Evolutionary conservation across 2,113 vertebrate species (phyloP).

Genomic region (Erpornis zantholeuca): DNA sequence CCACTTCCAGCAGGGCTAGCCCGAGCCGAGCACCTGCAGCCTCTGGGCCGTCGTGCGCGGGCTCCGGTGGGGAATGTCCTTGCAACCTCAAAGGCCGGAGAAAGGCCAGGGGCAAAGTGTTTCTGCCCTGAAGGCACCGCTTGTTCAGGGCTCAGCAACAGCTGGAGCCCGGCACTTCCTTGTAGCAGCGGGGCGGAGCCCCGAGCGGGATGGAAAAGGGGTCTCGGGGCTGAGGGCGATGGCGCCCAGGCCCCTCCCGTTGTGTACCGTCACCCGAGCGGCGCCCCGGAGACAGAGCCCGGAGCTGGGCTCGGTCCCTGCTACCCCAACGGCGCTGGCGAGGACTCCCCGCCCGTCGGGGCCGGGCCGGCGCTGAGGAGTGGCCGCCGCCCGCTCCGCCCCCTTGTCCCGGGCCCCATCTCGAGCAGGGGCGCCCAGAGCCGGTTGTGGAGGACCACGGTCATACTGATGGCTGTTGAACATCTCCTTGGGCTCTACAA

Average conservation of each 20-base stretch:
- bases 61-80: too few species aligned
- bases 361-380: neutral
- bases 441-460: accelerated
- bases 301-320: too few species aligned
- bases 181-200: too few species aligned
- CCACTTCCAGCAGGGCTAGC: neutral
- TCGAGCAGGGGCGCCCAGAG: neutral
- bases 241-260: neutral
- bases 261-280: too few species aligned
- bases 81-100: neutral
- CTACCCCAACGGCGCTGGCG: too few species aligned
- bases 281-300: neutral
- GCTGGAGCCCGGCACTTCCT: too few species aligned
- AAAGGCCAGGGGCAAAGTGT: too few species aligned
- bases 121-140: neutral
- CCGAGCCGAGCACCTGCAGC: neutral
- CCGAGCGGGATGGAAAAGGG: too few species aligned
- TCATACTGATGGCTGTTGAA: too few species aligned
- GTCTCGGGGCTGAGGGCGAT: neutral
- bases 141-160: neutral
- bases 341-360: too few species aligned
- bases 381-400: accelerated
- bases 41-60: too few species aligned
- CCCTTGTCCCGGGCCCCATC: neutral
- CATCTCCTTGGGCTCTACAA: too few species aligned